These are phyloP conservation scores for Crocidura indochinensis DNA, from an alignment of 2,797 vertebrate species.

Conservation along the genomic window DNA sequence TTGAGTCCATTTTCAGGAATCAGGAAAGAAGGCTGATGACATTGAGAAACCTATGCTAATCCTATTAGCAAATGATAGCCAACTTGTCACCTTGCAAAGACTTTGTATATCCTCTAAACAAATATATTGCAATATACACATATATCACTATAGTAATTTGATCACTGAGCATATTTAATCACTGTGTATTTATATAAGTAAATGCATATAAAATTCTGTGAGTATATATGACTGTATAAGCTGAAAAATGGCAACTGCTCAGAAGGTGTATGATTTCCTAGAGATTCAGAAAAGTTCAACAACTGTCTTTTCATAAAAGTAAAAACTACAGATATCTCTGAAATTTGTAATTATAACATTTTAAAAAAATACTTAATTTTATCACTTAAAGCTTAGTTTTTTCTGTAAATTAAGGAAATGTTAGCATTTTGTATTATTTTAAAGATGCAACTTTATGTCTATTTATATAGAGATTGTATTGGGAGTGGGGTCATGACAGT, in stretches of 20 bases:
- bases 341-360: slow-evolving; percentile 29
- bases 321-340: background rate
- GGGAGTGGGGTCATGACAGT: background rate
- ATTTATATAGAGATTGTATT: background rate
- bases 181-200: background rate
- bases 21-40: background rate
- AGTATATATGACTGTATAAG: background rate
- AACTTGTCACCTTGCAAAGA: background rate
- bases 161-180: too few relatives aligned
- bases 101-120: background rate
- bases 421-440: slow-evolving; percentile 10
- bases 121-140: background rate
- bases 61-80: background rate
- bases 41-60: background rate
- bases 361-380: slow-evolving; percentile 18
- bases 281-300: background rate
- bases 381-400: slow-evolving; percentile 29
- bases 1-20: slow-evolving; percentile 50
- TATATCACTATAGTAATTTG: too few relatives aligned
- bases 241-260: slow-evolving; percentile 34
- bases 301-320: background rate
- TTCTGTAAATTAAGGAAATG: background rate
- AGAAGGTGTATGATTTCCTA: slow-evolving; percentile 31
- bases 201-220: background rate
- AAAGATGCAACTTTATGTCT: slow-evolving; percentile 31